phyloP scores from a whole-genome alignment of 2,888 invertebrate genomes.

The Macaria liturata region DNA sequence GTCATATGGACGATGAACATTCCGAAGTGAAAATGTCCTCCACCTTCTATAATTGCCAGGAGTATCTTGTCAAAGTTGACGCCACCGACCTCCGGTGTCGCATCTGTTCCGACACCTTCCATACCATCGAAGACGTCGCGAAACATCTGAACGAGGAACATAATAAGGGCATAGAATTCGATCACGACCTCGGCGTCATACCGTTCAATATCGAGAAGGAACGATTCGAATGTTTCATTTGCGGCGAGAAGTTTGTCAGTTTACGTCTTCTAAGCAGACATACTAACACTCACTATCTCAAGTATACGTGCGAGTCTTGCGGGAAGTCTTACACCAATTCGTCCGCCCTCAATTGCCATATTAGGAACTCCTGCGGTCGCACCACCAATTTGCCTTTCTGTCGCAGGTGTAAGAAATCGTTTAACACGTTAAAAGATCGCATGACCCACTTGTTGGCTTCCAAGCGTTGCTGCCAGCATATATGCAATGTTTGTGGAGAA shows the following conservation, averaged over 20 bases:
- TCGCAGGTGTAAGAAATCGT: conserved; percentile 46
- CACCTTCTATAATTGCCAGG: conserved; percentile 10
- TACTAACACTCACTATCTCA: conserved; percentile 49
- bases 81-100: conserved; percentile 51
- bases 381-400: conserved; percentile 40
- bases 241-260: conserved; percentile 45
- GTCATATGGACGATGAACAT: conserved; percentile 48
- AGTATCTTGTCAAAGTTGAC: conserved; percentile 40
- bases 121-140: conserved; percentile 40
- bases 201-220: conserved; percentile 49
- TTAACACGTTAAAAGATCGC: conserved; percentile 42
- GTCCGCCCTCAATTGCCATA: conserved; percentile 43
- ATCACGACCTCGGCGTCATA: conserved; percentile 46
- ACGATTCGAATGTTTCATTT: conserved; percentile 44
- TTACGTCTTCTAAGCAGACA: conserved; percentile 51
- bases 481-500: conserved; percentile 45
- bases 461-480: conserved; percentile 46
- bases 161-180: conserved; percentile 38
- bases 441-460: conserved; percentile 41
- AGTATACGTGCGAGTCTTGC: conserved; percentile 52
- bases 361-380: conserved; percentile 39
- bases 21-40: conserved; percentile 37
- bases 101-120: conserved; percentile 39
- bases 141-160: conserved; percentile 48
- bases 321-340: conserved; percentile 49